Evolutionary conservation across 2,888 invertebrate genomes (phyloP), one percentile per base, ranked within the genome.

Genomic region (Alcis repandata): DNA sequence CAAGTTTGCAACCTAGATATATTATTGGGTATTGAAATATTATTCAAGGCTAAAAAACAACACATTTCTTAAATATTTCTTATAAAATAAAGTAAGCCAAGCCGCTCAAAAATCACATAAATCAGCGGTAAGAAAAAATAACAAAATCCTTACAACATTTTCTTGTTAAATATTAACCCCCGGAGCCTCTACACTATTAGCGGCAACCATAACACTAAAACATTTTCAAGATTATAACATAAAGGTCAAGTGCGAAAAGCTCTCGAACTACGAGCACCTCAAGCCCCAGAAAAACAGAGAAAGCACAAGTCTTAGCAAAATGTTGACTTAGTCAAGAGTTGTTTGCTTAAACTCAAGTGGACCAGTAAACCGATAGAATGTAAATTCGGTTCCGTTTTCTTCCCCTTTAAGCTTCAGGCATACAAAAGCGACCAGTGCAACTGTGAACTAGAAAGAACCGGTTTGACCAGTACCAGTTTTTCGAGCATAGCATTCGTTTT

Each of bases 281-380:
- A 58, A 70, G 68, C 57, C 51, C 51, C 62, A 62, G 61, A 69
- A 64, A 68, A 66, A 70, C 62, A 53, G 52, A 9, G 52, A 54
- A 62, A 68, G 63, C 63, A 58, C 52, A 48, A 63, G 63, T 69
- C 78, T 74, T 74, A 77, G 76, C 80, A 83, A 79, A 83, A 81
- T 79, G 78, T 83, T 80, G 79, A 82, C 75, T 83, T 76, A 71
- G 76, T 75, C 76, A 71, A 71, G 71, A 83, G 78, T 74, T 81
- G 82, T 82, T 84, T 78, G 77, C 75, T 76, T 69, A 61, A 70
- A 77, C 69, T 69, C 68, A 49, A 74, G 77, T 75, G 69, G 72
- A 63, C 72, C 61, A 72, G 75, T 79, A 82, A 87, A 83, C 85
- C 85, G 80, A 83, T 80, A 68, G 82, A 86, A 90, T 89, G 86